These are phyloP conservation scores for Plebejus argus DNA, from an alignment of 2,888 invertebrate genomes.

Conservation along the genomic window DNA sequence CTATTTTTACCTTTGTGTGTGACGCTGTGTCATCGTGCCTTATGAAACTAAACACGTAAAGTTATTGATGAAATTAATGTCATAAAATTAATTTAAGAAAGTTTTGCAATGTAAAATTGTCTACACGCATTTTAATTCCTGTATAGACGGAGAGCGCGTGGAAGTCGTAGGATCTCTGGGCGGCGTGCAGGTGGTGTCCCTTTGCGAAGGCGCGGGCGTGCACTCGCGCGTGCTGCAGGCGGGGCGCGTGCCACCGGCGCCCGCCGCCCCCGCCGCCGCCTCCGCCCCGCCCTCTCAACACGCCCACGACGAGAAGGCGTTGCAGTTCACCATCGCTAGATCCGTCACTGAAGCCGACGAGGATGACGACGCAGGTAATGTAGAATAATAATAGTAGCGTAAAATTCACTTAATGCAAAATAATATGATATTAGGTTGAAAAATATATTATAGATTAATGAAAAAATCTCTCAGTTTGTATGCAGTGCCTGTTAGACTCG, in stretches of 20 bases:
- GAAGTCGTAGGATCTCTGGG: constrained; percentile 93
- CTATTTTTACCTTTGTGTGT: too few relatives aligned
- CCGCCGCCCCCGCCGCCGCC: constrained; percentile 82
- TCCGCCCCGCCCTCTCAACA: constrained; percentile 45
- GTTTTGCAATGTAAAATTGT: too few relatives aligned
- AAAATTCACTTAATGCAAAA: neutral
- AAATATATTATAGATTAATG: too few relatives aligned
- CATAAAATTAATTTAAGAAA: too few relatives aligned
- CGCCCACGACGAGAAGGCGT: constrained; percentile 55
- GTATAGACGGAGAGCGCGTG: constrained; percentile 74
- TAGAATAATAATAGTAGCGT: neutral
- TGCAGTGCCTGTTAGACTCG: too few relatives aligned
- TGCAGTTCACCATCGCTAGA: constrained; percentile 59
- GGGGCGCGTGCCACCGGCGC: constrained; percentile 86
- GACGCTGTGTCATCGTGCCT: too few relatives aligned
- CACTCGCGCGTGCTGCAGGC: constrained; percentile 93
- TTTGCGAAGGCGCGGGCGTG: constrained; percentile 85
- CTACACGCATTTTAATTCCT: neutral
- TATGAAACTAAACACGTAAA: too few relatives aligned
- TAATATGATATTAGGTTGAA: neutral
- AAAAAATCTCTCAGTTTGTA: too few relatives aligned
- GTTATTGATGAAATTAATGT: too few relatives aligned
- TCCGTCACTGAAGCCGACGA: constrained; percentile 46
- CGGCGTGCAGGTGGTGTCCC: constrained; percentile 93
- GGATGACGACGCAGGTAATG: constrained; percentile 52